phyloP scores from a whole-genome alignment of 2,888 invertebrate species.

The Ditula angustiorana region DNA sequence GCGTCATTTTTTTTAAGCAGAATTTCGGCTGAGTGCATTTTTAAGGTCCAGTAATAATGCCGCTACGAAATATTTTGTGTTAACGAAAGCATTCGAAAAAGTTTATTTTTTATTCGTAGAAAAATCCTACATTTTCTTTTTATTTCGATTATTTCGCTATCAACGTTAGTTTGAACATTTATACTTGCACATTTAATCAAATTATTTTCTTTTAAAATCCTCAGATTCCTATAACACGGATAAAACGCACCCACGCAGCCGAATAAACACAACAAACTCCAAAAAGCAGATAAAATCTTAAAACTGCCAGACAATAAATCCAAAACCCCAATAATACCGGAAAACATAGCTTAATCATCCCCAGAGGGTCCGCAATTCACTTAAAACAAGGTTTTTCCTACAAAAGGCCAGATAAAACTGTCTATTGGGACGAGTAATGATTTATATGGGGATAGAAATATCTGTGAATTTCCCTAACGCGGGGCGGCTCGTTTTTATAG shows the following conservation, averaged over 20 bases:
- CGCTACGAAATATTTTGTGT: too few species aligned
- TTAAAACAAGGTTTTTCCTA: conserved; percentile 40
- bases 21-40: too few species aligned
- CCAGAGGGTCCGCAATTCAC: conserved; percentile 37
- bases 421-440: conserved; percentile 42
- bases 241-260: background rate
- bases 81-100: too few species aligned
- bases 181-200: too few species aligned
- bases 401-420: conserved; percentile 41
- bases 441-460: conserved; percentile 40
- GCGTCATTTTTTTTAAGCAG: too few species aligned
- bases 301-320: conserved; percentile 29
- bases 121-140: too few species aligned
- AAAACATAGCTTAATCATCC: conserved; percentile 39
- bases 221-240: too few species aligned
- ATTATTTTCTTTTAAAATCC: too few species aligned
- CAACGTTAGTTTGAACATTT: too few species aligned
- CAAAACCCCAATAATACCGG: conserved; percentile 17
- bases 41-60: too few species aligned
- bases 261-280: conserved; percentile 2
- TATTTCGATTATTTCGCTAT: too few species aligned
- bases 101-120: too few species aligned
- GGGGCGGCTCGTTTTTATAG: conserved; percentile 31
- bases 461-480: conserved; percentile 37
- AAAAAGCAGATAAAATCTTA: conserved; percentile 10